Evolutionary conservation across 64 coral and sea anemone species (phyloP).

Genomic region (Stylophora pistillata): DNA sequence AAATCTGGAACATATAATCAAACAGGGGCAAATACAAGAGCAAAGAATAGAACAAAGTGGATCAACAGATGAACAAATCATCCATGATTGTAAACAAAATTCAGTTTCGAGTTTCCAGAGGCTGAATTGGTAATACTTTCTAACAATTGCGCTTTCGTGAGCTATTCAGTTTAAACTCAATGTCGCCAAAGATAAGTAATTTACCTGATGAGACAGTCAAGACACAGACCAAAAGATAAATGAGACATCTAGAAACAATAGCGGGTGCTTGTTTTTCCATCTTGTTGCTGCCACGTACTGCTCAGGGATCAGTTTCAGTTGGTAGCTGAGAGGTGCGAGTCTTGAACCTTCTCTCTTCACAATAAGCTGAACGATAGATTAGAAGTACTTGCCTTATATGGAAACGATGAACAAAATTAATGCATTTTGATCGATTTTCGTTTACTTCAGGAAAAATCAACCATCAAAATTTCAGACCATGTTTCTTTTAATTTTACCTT

Average conservation of each 20-base stretch:
- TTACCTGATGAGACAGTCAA: not conserved
- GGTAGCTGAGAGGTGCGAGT: not conserved
- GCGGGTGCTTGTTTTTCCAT: not conserved
- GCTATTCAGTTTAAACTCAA: not conserved
- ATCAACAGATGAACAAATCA: too few relatives aligned
- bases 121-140: too few relatives aligned
- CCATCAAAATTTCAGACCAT: too few relatives aligned
- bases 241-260: not conserved
- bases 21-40: too few relatives aligned
- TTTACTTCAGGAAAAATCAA: too few relatives aligned
- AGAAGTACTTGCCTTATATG: not conserved
- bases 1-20: too few relatives aligned
- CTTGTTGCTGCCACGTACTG: not conserved
- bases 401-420: not conserved
- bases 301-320: not conserved
- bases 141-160: too few relatives aligned
- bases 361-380: not conserved
- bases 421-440: too few relatives aligned
- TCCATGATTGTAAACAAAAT: too few relatives aligned
- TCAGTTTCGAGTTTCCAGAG: too few relatives aligned
- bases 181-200: not conserved
- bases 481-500: too few relatives aligned
- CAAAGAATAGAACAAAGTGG: too few relatives aligned
- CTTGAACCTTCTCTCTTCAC: not conserved
- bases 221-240: not conserved